These are phyloP conservation scores for Lepetodrilus schrolli DNA, from an alignment of 2,888 invertebrate species.

Conservation along the genomic window DNA sequence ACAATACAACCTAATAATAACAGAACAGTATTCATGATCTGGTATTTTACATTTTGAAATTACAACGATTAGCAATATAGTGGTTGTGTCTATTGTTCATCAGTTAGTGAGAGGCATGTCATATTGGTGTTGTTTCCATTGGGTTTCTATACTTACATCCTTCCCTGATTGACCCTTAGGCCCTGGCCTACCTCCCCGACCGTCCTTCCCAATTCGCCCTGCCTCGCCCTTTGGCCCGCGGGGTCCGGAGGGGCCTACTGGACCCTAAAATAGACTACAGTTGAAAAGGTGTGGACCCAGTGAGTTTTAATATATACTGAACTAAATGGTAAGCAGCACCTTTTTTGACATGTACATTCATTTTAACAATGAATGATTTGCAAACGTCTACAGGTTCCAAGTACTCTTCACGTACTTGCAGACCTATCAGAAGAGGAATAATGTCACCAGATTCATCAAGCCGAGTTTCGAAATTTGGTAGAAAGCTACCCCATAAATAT, in stretches of 20 bases:
- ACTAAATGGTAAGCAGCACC: no score
- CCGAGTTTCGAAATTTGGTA: no score
- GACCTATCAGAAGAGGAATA: not conserved
- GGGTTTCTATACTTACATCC: conserved; percentile 32
- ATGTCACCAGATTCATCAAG: no score
- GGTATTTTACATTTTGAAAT: not conserved
- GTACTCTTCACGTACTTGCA: not conserved
- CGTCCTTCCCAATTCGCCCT: conserved; percentile 30
- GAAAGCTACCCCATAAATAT: no score
- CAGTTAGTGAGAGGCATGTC: not conserved
- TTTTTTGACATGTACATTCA: no score
- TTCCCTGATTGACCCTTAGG: conserved; percentile 33
- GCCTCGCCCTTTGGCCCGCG: conserved; percentile 30
- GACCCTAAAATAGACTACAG: no score
- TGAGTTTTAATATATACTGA: conserved; percentile 68
- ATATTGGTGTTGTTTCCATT: not conserved
- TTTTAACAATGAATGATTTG: no score
- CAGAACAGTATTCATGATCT: no score
- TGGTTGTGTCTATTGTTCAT: not conserved
- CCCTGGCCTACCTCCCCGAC: conserved; percentile 34
- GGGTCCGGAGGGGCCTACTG: conserved; percentile 46
- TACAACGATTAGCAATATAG: not conserved
- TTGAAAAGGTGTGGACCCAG: conserved; percentile 78
- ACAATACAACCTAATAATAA: no score
- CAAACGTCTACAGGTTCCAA: not conserved